A percentile compares a stretch with the other conserved stretches of the same genome.
phyloP scores from a whole-genome alignment of 2,797 vertebrate genomes.

The Acanthurus lineatus region DNA sequence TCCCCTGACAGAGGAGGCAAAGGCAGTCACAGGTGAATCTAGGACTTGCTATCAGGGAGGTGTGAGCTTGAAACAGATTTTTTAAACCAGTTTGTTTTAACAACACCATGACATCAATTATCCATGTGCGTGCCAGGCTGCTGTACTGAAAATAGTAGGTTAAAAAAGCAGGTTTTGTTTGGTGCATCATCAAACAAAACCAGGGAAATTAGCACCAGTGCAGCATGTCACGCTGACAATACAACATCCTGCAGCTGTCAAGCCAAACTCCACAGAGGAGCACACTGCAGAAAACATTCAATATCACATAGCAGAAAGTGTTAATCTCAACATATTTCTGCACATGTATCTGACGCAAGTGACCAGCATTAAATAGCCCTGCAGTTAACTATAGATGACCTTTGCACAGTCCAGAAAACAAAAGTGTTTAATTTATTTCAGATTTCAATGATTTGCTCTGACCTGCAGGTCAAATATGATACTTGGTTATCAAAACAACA shows the following conservation, averaged over 20 bases:
- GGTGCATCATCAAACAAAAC: constrained; percentile 30
- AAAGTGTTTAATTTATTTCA: constrained; percentile 6
- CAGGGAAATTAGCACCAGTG: constrained; percentile 35
- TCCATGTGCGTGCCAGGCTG: constrained; percentile 38
- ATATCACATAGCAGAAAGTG: constrained; percentile 23
- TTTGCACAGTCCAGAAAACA: not conserved
- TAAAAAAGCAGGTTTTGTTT: constrained; percentile 56
- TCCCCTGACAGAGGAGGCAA: constrained; percentile 19
- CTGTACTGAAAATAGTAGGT: constrained; percentile 48
- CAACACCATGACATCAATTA: constrained; percentile 67
- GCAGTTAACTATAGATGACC: not conserved
- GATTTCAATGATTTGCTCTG: constrained; percentile 3
- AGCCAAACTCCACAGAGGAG: not conserved
- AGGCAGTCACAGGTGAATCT: constrained; percentile 43
- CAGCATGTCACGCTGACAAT: constrained; percentile 41
- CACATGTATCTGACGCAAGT: constrained; percentile 6
- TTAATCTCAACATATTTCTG: constrained; percentile 2
- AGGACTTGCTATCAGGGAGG: constrained; percentile 21
- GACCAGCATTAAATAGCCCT: constrained; percentile 3
- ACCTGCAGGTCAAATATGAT: not conserved
- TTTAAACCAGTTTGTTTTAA: constrained; percentile 53
- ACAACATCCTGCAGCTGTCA: constrained; percentile 36
- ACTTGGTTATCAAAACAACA: not conserved
- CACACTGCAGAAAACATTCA: constrained; percentile 15
- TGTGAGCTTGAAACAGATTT: constrained; percentile 56